Evolutionary conservation across 2,888 invertebrate genomes (phyloP).

Genomic region (Bruchidius siliquastri): DNA sequence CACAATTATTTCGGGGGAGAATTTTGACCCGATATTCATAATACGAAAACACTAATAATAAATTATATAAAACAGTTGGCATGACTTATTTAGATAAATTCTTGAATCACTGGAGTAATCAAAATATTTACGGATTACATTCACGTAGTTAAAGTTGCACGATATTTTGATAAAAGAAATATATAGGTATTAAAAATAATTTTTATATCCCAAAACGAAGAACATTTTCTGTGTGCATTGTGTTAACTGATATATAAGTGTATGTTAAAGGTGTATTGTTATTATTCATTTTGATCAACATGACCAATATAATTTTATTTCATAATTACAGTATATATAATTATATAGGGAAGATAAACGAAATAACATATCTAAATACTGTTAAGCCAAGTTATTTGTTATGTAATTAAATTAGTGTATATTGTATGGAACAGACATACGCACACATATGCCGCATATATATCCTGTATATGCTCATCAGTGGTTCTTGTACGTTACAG

Average conservation of each 20-base stretch:
- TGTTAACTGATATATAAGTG: slow-evolving; percentile 7
- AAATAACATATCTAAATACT: slow-evolving; percentile 25
- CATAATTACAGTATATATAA: neutral
- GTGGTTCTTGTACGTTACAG: slow-evolving; percentile 44
- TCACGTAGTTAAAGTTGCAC: neutral
- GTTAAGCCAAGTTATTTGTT: slow-evolving; percentile 34
- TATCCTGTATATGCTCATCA: slow-evolving; percentile 28
- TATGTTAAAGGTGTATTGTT: slow-evolving; percentile 9
- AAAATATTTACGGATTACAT: neutral
- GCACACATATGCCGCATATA: slow-evolving; percentile 36
- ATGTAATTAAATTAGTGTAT: slow-evolving; percentile 39
- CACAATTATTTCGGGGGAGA: too few relatives aligned
- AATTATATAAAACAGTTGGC: too few relatives aligned
- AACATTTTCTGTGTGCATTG: neutral
- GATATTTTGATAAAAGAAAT: neutral
- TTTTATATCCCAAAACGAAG: neutral
- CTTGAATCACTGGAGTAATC: neutral
- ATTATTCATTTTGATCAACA: neutral
- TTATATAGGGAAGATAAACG: slow-evolving; percentile 5
- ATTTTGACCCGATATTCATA: too few relatives aligned
- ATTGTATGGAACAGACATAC: slow-evolving; percentile 30
- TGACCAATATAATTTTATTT: neutral
- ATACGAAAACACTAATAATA: too few relatives aligned
- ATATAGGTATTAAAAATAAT: neutral
- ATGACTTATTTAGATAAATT: neutral